Base-by-base conservation (phyloP, 2,797 vertebrate genomes). In the Spea hammondii region DNA sequence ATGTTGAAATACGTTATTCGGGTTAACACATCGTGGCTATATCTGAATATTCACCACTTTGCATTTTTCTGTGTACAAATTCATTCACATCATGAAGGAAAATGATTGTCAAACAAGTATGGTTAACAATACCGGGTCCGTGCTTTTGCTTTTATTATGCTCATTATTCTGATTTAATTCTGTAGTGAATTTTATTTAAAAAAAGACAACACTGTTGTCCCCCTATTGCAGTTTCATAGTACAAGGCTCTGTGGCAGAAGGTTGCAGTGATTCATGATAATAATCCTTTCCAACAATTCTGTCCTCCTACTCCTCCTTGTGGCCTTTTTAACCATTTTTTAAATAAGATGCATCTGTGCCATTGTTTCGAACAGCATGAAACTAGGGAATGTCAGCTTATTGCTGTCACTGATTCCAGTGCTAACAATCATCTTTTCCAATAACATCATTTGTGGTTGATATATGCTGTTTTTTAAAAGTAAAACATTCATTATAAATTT, bases 281-380 rank as follows among this genome's bases (percentile, higher is more conserved):
- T 67, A 55, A 72, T 77, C 53, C 51, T 60, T 72, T 68, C 55
- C 14, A 71, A 59, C 47, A 55, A 53, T 8, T 53, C n/a, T 55
- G 48, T 64, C 65, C 75, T 82, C 49, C 57, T 77, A 77, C 74
- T 77, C 55, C 65, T 82, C 70, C 70, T 81, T 62, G 48, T 73
- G 65, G 74, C 50, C 50, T 32, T 69, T 55, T 69, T 69, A 47
- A 74, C 14, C 64, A 17, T 62, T 73, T 69, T 77, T 69, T 49
- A 82, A 77, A 82, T 69, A 77, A 73, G 59, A 64, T 45, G 77
- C 79, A 82, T 77, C 79, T 82, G 79, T 69, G 77, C 65, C 70
- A 68, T 82, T 81, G 69, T 76, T 81, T 67, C 44, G 8, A 77
- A 69, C 79, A 82, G 75, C 74, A 82, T 69, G 79, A 64, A 55